A percentile compares a stretch with the other conserved stretches of the same genome.
Conservation (phyloP, 2,113 vertebrate genomes). For the Microtus montanus region DNA sequence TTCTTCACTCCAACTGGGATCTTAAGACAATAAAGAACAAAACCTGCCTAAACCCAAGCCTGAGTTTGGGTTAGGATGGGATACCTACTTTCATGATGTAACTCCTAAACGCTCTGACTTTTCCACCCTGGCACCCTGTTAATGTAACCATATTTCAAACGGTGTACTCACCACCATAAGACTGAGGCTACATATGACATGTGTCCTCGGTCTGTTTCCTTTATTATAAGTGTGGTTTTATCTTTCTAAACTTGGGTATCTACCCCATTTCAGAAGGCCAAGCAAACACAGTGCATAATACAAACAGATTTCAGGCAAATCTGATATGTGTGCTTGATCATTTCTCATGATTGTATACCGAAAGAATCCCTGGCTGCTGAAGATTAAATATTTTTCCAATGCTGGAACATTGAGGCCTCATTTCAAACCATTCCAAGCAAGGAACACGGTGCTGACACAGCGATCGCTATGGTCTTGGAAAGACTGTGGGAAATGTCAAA, state of each 20-base stretch:
- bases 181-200: neutral
- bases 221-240: neutral
- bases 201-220: slow-evolving; percentile 41
- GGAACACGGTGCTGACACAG: slow-evolving; percentile 85
- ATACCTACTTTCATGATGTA: neutral
- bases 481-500: slow-evolving; percentile 92
- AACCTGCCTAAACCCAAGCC: neutral
- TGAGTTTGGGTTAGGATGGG: neutral
- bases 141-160: slow-evolving; percentile 16
- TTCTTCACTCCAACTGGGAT: neutral
- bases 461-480: slow-evolving; percentile 83
- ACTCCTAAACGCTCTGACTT: neutral
- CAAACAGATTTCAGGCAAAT: slow-evolving; percentile 24
- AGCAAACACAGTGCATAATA: neutral
- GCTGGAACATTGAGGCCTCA: slow-evolving; percentile 81
- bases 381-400: slow-evolving; percentile 57
- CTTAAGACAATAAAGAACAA: neutral
- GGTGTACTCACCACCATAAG: neutral
- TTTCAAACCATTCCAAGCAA: slow-evolving; percentile 81
- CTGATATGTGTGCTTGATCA: slow-evolving; percentile 8
- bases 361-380: slow-evolving; percentile 34
- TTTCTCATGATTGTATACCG: slow-evolving; percentile 30
- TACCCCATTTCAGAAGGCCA: slow-evolving; percentile 14
- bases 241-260: slow-evolving; percentile 46
- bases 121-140: neutral